These are phyloP conservation scores for Frankliniella fusca DNA, from an alignment of 2,888 invertebrate genomes.

Conservation along the genomic window DNA sequence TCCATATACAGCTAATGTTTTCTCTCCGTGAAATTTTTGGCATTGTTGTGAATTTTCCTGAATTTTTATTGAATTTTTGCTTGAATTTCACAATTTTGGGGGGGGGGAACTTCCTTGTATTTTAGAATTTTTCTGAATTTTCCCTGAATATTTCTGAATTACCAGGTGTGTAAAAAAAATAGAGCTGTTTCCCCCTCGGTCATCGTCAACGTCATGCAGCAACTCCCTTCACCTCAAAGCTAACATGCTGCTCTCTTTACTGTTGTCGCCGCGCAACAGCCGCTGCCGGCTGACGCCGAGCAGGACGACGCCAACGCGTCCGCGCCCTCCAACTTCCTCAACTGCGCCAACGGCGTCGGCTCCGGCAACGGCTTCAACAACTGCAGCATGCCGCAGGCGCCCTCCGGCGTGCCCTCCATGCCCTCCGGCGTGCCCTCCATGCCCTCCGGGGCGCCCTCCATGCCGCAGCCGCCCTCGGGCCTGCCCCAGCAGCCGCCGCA, in stretches of 20 bases:
- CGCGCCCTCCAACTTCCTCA: slow-evolving; percentile 18
- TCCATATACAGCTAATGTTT: no score
- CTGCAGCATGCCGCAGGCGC: not conserved
- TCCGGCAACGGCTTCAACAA: slow-evolving; percentile 15
- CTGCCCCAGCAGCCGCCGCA: not conserved
- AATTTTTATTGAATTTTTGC: no score
- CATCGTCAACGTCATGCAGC: no score
- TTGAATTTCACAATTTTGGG: no score
- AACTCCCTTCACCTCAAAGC: no score
- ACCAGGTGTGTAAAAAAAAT: no score
- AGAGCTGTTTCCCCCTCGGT: no score
- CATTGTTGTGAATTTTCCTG: no score
- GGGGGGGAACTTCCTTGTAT: no score
- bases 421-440: not conserved
- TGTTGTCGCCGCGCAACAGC: not conserved
- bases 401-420: not conserved
- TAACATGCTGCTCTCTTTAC: not conserved
- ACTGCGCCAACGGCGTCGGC: slow-evolving; percentile 18
- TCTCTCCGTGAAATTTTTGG: no score
- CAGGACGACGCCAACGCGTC: slow-evolving; percentile 6
- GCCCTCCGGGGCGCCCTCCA: not conserved
- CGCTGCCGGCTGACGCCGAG: not conserved
- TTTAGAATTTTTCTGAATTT: no score
- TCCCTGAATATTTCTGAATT: no score
- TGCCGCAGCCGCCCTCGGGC: not conserved